Evolutionary conservation across 2,113 vertebrate genomes (phyloP).

Genomic region (Crotalus horridus): DNA sequence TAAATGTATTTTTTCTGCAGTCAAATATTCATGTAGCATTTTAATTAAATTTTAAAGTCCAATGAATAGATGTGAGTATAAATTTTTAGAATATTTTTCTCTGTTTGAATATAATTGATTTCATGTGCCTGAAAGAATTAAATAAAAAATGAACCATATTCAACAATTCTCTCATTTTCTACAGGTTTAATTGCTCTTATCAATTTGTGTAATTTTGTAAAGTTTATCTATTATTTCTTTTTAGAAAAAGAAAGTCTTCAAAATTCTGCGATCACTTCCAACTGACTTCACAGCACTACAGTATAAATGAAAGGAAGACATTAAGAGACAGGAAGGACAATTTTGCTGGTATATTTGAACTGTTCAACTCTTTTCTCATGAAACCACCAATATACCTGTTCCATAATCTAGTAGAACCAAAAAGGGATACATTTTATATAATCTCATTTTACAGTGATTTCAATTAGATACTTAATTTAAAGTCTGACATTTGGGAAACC

Average conservation of each 20-base stretch:
- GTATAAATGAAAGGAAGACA: neutral
- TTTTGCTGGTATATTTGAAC: neutral
- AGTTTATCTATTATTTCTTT: neutral
- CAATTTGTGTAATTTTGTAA: neutral
- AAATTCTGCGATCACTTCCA: slow-evolving; percentile 53
- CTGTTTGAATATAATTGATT: neutral
- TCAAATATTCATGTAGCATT: neutral
- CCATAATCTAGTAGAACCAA: neutral
- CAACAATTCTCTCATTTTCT: neutral
- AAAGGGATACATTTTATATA: neutral
- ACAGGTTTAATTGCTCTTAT: neutral
- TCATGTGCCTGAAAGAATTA: neutral
- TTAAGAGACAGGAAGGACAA: neutral
- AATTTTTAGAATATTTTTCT: neutral
- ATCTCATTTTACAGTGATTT: neutral
- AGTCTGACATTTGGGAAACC: slow-evolving; percentile 40
- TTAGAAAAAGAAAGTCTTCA: neutral
- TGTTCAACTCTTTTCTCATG: neutral
- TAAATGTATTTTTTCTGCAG: neutral
- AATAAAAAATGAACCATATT: neutral
- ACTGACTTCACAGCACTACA: neutral
- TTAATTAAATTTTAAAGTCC: neutral
- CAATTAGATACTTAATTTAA: neutral
- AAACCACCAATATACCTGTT: neutral
- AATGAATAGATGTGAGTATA: neutral